Evolutionary conservation across 2,888 invertebrate genomes (phyloP), one percentile per base, ranked within the genome.

Genomic region (Lydus trimaculatus): DNA sequence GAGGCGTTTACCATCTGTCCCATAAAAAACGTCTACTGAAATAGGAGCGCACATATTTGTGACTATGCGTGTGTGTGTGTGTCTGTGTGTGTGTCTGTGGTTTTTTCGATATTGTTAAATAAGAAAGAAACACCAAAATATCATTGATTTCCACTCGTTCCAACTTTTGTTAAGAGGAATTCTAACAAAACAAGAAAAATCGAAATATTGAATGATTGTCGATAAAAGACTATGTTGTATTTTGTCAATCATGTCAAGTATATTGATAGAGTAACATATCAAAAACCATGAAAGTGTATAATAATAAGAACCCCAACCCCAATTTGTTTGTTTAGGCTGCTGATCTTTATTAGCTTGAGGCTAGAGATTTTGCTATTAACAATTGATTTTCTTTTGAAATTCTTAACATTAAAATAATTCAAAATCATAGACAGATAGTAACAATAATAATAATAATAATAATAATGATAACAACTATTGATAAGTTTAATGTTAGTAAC

Each of bases 1-100:
- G 81, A 20, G 83, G 83, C 83, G 83, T 74, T 72, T 52, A 81
- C 78, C 83, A 83, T 82, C 83, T 83, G 83, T 82, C 82, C 77
- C 78, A 80, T 81, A 81, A 83, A 83, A 81, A 83, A 83, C 73
- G 58, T 48, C 48, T 20, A 48, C 48, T 48, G 48, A 20, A 48
- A 48, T 48, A 20, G 48, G 20, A 48, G 20, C 48, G 9, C 7
- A 48, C 1, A 33, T 33, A 5, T 33, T 2, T 33, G 33, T 7
- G 33, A 5, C 5, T 33, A 7, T 33, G 7, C 7, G 11, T 33
- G 11, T 33, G 33, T 33, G 11, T 33, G 33, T 11, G 33, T n/a
- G 15, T 39, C 11, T 33, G 33, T 33, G 33, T 33, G 6, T 28
- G 6, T 4, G 3, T 28, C 28, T 6, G 6, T 6, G 7, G 1